phyloP scores from a whole-genome alignment of 2,888 invertebrate genomes.

The Gymnoscelis rufifasciata region DNA sequence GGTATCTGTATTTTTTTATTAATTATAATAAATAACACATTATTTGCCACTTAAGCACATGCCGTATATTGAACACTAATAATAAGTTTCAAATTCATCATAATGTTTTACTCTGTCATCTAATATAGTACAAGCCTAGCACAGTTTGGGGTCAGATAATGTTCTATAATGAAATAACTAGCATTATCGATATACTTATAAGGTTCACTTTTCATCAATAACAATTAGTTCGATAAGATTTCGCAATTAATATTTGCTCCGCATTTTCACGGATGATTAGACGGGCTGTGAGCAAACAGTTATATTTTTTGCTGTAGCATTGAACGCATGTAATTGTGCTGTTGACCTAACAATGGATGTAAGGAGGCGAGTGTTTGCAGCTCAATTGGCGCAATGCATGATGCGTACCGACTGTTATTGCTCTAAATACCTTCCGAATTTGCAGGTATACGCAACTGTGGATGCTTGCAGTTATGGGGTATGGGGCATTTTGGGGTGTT shows the following conservation, averaged over 20 bases:
- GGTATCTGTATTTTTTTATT: no score
- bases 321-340: slow-evolving; percentile 23
- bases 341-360: slow-evolving; percentile 23
- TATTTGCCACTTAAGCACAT: no score
- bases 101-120: no score
- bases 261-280: slow-evolving; percentile 18
- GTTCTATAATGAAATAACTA: no score
- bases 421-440: slow-evolving; percentile 53
- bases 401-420: slow-evolving; percentile 69
- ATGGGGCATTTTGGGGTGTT: neutral
- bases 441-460: neutral
- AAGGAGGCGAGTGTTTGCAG: slow-evolving; percentile 38
- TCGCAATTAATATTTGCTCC: slow-evolving; percentile 6
- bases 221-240: no score
- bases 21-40: no score
- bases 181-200: no score
- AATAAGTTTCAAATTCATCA: no score
- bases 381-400: slow-evolving; percentile 69
- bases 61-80: no score
- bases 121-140: no score
- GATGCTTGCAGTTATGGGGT: neutral
- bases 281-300: slow-evolving; percentile 4
- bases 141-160: no score
- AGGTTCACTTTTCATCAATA: no score
- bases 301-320: slow-evolving; percentile 16